Percentiles rank a stretch among this genome's conserved stretches.
Evolutionary conservation across 1,140 invertebrate genomes (phyloP).

Genomic region (Fopius arisanus): DNA sequence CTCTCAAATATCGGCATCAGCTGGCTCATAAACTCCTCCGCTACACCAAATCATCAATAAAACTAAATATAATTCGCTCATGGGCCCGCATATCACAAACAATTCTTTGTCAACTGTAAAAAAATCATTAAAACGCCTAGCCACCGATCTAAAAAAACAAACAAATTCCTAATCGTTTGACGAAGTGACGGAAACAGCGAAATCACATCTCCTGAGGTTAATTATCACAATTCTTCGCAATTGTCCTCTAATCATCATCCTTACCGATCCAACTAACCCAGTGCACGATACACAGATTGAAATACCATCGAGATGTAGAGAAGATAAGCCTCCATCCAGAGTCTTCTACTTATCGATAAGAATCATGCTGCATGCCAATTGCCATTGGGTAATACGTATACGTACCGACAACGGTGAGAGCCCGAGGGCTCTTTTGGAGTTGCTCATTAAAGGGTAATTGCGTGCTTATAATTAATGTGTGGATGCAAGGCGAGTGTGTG

Average conservation of each 20-base stretch:
- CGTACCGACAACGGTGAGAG: conserved; percentile 34
- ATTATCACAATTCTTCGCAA: not conserved
- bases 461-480: conserved; percentile 32
- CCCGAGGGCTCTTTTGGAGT: conserved; percentile 16
- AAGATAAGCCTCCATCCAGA: conserved; percentile 1
- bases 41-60: conserved; percentile 68
- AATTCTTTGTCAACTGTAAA: not conserved
- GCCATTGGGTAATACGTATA: conserved; percentile 18
- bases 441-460: conserved; percentile 22
- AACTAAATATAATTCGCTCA: conserved; percentile 45
- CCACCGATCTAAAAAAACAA: not conserved
- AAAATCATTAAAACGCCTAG: not conserved
- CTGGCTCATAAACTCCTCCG: conserved; percentile 91
- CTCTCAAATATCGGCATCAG: conserved; percentile 93
- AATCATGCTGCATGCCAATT: conserved; percentile 40
- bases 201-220: conserved; percentile 64
- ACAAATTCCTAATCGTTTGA: not conserved
- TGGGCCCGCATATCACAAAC: not conserved
- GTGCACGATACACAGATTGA: not conserved
- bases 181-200: conserved; percentile 33
- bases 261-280: conserved; percentile 24
- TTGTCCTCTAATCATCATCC: not conserved
- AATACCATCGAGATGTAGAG: conserved; percentile 2
- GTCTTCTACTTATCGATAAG: not conserved
- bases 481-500: conserved; percentile 34